Evolutionary conservation across 2,797 vertebrate species (phyloP), one percentile per base, ranked within the genome.

Genomic region (Pteronotus mesoamericanus): DNA sequence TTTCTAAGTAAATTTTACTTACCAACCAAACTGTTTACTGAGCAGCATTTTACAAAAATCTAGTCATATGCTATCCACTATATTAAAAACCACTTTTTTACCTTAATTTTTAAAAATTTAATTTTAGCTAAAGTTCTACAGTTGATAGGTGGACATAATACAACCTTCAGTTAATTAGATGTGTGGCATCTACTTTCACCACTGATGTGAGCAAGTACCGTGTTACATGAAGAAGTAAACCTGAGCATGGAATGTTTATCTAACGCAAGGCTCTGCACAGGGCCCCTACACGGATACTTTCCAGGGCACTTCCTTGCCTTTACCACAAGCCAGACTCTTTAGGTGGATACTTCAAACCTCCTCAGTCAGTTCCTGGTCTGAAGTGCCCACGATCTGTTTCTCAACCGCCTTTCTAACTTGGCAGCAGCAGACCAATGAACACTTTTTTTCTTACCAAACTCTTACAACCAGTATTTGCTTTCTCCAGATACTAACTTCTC

Each of bases 1-100:
- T 94, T 91, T 75, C 72, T 74, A 86, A 86, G 55, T 32, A 79
- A 53, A 78, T 94, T 83, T 93, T 93, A 64, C 39, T 24, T 91
- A 39, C 44, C 75, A 86, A 39, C 32, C 22, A 59, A 91, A 79
- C 19, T 84, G 46, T n/a, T 29, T 74, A 57, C 44, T 92, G 55
- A 82, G 66, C 55, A 55, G 22, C 46, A 82, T 83, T 80, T 89
- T 68, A 95, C 26, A 79, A 91, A 96, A 94, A 59, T 46, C 39
- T 82, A 53, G 44, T 72, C 5, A 83, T 37, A 84, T 66, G 42
- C 12, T 68, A 26, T 26, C 19, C 22, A 69, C 68, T 72, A 78
- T 89, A 53, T 75, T 75, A 86, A 94, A 94, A 90, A 21, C 29
- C n/a, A 26, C 39, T 86, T 77, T 53, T 64, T 92, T 66, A 68